Percentiles rank a stretch among this genome's conserved stretches.
Evolutionary conservation across 2,797 vertebrate species (phyloP).

Genomic region (Aulostomus chinensis): DNA sequence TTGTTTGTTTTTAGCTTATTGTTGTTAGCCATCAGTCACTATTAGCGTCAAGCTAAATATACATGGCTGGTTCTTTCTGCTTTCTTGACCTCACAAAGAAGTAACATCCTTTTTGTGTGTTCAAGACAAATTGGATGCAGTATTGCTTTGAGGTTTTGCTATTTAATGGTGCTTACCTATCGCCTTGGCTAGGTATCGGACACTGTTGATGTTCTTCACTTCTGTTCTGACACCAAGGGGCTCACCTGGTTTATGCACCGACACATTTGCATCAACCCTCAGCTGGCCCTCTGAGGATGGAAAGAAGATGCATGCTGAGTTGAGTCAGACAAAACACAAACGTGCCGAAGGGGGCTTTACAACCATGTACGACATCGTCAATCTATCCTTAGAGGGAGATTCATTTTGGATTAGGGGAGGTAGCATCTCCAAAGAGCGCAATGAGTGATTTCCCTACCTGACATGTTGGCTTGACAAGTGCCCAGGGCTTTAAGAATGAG

Average conservation of each 20-base stretch:
- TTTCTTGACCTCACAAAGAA: too few relatives aligned
- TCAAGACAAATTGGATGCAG: too few relatives aligned
- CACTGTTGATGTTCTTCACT: constrained; percentile 98
- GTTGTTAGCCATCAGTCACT: too few relatives aligned
- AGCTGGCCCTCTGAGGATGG: constrained; percentile 89
- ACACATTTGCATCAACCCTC: constrained; percentile 96
- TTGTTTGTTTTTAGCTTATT: too few relatives aligned
- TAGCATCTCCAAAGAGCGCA: background rate
- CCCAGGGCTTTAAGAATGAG: constrained; percentile 94
- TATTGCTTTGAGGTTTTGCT: too few relatives aligned
- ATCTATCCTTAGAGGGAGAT: background rate
- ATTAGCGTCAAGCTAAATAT: too few relatives aligned
- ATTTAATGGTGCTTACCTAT: too few relatives aligned
- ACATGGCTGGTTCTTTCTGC: too few relatives aligned
- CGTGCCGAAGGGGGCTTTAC: background rate
- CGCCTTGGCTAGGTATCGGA: constrained; percentile 86
- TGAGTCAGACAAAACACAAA: background rate
- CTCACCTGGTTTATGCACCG: constrained; percentile 90
- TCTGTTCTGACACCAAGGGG: constrained; percentile 90
- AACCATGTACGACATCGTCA: background rate
- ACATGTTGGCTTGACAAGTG: constrained; percentile 96
- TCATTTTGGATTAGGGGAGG: constrained; percentile 7
- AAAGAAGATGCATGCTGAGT: background rate
- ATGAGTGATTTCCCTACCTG: constrained; percentile 81
- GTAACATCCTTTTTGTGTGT: too few relatives aligned